These are phyloP conservation scores for Archaeoteleia sp. DNA, from an alignment of 2,888 invertebrate genomes.

Conservation along the genomic window DNA sequence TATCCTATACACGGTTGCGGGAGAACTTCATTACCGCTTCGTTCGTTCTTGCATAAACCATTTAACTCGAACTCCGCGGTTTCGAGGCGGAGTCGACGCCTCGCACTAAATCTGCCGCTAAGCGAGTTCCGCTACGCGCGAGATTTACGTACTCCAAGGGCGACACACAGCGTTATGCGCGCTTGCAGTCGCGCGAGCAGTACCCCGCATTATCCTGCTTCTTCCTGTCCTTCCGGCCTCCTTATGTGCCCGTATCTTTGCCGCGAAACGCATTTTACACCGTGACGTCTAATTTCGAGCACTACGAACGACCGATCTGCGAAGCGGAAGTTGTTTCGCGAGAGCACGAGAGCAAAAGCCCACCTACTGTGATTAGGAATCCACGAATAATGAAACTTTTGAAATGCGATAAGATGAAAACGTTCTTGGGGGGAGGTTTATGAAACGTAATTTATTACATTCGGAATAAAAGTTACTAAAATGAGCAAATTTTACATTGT, in stretches of 20 bases:
- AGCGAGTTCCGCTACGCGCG: constrained; percentile 66
- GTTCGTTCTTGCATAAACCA: constrained; percentile 74
- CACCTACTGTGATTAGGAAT: constrained; percentile 30
- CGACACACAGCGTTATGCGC: constrained; percentile 55
- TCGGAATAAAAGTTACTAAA: constrained; percentile 1
- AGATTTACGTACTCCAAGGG: constrained; percentile 64
- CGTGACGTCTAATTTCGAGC: constrained; percentile 49
- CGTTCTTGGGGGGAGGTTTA: constrained; percentile 8
- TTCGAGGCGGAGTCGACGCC: constrained; percentile 71
- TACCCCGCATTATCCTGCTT: constrained; percentile 41
- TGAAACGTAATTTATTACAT: constrained; percentile 21
- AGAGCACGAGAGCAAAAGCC: constrained; percentile 11
- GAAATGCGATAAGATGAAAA: constrained; percentile 19
- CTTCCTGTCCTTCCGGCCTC: constrained; percentile 48
- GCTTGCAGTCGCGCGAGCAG: constrained; percentile 30
- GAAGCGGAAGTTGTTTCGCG: constrained; percentile 31
- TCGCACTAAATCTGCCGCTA: constrained; percentile 69
- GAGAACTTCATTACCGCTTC: constrained; percentile 74
- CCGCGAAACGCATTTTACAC: constrained; percentile 41
- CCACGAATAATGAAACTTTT: constrained; percentile 27
- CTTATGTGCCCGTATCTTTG: constrained; percentile 39
- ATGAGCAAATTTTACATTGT: background rate
- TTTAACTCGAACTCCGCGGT: constrained; percentile 74
- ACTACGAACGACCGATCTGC: constrained; percentile 36
- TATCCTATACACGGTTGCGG: constrained; percentile 66